Evolutionary conservation across 2,113 vertebrate species (phyloP), one percentile per base, ranked within the genome.

Genomic region (Siniperca knerii): DNA sequence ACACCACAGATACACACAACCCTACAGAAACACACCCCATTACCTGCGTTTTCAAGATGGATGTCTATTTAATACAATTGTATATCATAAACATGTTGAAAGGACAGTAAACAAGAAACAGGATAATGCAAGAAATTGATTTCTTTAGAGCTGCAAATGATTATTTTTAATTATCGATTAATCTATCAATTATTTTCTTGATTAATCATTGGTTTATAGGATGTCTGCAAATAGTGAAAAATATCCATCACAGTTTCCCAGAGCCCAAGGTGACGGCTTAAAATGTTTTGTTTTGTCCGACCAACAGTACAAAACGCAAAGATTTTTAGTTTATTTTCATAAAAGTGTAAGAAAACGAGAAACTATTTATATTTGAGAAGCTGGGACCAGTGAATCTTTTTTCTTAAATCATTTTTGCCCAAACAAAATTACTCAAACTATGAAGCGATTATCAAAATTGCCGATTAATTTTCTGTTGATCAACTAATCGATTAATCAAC

Each of bases 1-100:
- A 33, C 16, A 35, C 57, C 52, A 57, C 37, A 48, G n/a, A 67
- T 52, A 18, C 55, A 12, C 3, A 55, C 16, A 71, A 18, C 64
- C 8, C 66, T 0, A 75, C 68, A 66, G n/a, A 76, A 50, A 65
- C 46, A 67, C 0, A 66, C 29, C 50, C 25, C 35, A 61, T 81
- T 65, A 71, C 62, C 50, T 71, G 1, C 29, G n/a, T 48, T 70
- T 86, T 78, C 20, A 55, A 61, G 68, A 84, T 68, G 8, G 50
- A 46, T 54, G 61, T 44, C 8, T 23, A 55, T 71, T 44, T 54
- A 40, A 52, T n/a, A 65, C 13, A 33, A 78, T 33, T 29, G 29
- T 52, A 35, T 29, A 69, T 23, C 4, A 3, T n/a, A 52, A 37
- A 44, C 20, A 69, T 29, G 42, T 64, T 72, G 21, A 77, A 40